Percentiles rank a stretch among this genome's conserved stretches.
Conservation (phyloP, 1,140 invertebrate genomes). For the Calosoma granatense region DNA sequence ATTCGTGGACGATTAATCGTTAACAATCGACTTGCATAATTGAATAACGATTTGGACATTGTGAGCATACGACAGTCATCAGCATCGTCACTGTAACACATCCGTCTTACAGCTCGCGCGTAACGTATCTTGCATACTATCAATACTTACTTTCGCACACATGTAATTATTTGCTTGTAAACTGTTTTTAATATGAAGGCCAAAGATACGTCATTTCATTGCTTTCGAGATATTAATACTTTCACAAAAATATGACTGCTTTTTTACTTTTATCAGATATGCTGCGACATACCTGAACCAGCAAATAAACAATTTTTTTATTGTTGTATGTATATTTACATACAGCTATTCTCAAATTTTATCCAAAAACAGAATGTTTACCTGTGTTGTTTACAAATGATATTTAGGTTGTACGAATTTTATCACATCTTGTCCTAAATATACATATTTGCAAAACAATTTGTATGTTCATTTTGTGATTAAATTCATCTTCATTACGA, state of each 20-base stretch:
- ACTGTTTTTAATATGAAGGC: constrained; percentile 9
- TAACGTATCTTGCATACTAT: background rate
- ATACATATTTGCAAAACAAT: no score
- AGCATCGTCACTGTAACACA: background rate
- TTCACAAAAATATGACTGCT: background rate
- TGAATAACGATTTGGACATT: background rate
- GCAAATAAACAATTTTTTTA: no score
- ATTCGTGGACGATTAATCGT: background rate
- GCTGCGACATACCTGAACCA: no score
- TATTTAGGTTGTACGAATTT: no score
- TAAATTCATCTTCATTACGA: no score
- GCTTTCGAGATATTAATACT: constrained; percentile 2
- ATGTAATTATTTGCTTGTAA: constrained; percentile 7
- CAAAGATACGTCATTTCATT: constrained; percentile 2
- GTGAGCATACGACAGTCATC: no score
- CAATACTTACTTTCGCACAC: background rate
- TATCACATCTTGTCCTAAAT: no score
- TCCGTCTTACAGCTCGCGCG: background rate
- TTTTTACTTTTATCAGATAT: background rate
- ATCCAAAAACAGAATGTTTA: no score
- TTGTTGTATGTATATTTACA: no score
- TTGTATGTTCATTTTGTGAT: no score
- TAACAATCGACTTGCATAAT: background rate
- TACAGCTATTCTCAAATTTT: no score
- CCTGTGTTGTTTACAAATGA: no score